These are phyloP conservation scores for Noctua comes DNA, from an alignment of 2,888 invertebrate genomes.

Conservation along the genomic window DNA sequence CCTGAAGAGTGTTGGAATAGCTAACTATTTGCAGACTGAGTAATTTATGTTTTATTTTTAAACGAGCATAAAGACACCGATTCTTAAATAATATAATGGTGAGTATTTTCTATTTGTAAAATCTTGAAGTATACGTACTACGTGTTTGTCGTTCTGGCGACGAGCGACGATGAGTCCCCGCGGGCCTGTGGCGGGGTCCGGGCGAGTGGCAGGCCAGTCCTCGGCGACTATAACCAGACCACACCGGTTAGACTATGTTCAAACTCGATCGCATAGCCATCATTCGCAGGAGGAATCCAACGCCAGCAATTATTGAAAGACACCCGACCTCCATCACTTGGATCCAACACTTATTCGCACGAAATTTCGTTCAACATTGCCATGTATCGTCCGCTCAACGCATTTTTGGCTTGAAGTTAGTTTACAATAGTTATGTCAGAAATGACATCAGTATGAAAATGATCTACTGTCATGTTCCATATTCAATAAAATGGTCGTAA, in stretches of 20 bases:
- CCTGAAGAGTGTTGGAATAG: constrained; percentile 16
- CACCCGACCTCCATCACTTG: constrained; percentile 21
- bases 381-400: neutral
- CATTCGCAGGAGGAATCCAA: constrained; percentile 63
- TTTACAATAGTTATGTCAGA: neutral
- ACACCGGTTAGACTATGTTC: constrained; percentile 70
- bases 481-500: neutral
- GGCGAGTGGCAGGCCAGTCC: constrained; percentile 86
- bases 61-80: neutral
- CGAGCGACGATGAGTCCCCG: constrained; percentile 74
- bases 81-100: neutral
- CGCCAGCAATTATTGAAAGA: constrained; percentile 66
- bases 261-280: constrained; percentile 67
- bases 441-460: neutral
- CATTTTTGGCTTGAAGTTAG: neutral
- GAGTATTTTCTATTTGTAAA: constrained; percentile 1
- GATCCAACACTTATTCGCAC: neutral
- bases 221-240: constrained; percentile 85
- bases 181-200: constrained; percentile 78
- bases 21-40: constrained; percentile 31
- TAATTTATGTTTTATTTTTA: constrained; percentile 37
- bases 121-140: constrained; percentile 80
- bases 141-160: constrained; percentile 79
- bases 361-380: neutral
- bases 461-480: neutral